Evolutionary conservation across 2,113 vertebrate species (phyloP).

Genomic region (Chaenogobius annularis): DNA sequence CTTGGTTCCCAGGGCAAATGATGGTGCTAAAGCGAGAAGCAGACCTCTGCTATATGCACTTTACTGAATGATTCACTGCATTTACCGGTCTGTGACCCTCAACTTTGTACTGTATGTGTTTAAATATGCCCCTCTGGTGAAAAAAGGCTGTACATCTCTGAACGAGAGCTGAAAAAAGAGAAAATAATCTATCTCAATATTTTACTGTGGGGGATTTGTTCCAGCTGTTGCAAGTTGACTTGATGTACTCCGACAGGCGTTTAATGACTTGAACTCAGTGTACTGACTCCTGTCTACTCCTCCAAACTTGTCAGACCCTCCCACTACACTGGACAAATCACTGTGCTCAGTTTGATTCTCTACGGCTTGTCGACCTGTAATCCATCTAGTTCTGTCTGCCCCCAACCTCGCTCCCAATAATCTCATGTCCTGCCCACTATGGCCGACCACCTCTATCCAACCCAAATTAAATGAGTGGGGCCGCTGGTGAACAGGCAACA

Average conservation of each 20-base stretch:
- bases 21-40: too few relatives aligned
- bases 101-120: too few relatives aligned
- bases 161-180: too few relatives aligned
- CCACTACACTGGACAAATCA: not conserved
- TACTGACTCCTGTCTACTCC: not conserved
- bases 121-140: too few relatives aligned
- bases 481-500: constrained; percentile 14
- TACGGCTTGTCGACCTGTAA: not conserved
- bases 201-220: not conserved
- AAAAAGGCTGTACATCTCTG: too few relatives aligned
- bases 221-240: not conserved
- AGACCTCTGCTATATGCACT: too few relatives aligned
- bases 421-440: not conserved
- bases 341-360: constrained; percentile 6
- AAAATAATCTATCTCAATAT: not conserved
- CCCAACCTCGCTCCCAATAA: not conserved
- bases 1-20: too few relatives aligned
- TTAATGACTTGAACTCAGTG: not conserved
- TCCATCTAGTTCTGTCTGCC: constrained; percentile 14
- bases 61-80: too few relatives aligned
- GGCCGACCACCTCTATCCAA: not conserved
- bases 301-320: not conserved
- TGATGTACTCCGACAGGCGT: not conserved
- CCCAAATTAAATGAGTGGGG: constrained; percentile 2
- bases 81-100: too few relatives aligned